Conservation (phyloP, 2,888 invertebrate species). For the Stenodema calcarata region DNA sequence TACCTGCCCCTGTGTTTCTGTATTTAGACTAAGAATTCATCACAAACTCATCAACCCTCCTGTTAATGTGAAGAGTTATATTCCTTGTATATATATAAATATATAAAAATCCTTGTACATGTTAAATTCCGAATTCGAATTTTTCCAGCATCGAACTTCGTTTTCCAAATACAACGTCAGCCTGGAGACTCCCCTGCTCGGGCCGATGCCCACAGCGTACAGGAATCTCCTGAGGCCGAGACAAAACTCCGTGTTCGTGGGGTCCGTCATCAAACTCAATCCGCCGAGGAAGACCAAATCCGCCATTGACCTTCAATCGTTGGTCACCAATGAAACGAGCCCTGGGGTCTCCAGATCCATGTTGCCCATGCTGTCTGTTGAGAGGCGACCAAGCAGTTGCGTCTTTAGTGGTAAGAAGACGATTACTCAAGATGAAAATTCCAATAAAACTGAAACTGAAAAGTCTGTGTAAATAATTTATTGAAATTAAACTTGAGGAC, state of each 20-base stretch:
- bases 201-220: constrained; percentile 62
- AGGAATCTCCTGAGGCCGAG: constrained; percentile 66
- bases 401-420: constrained; percentile 19
- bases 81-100: too few relatives aligned
- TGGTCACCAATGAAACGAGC: constrained; percentile 62
- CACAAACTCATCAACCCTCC: too few relatives aligned
- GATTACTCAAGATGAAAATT: too few relatives aligned
- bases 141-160: constrained; percentile 72
- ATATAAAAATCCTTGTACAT: too few relatives aligned
- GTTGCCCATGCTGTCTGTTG: constrained; percentile 55
- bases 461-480: too few relatives aligned
- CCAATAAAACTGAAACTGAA: too few relatives aligned
- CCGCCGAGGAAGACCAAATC: constrained; percentile 76
- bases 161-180: constrained; percentile 74
- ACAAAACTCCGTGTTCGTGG: constrained; percentile 88
- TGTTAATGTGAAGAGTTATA: too few relatives aligned
- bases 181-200: constrained; percentile 64
- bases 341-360: constrained; percentile 57
- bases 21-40: too few relatives aligned
- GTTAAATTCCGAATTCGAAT: background rate
- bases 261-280: constrained; percentile 70
- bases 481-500: too few relatives aligned
- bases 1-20: too few relatives aligned
- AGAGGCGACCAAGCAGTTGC: constrained; percentile 49
- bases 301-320: constrained; percentile 82